These are phyloP conservation scores for Eupithecia dodoneata DNA, from an alignment of 2,888 invertebrate species.

Conservation along the genomic window DNA sequence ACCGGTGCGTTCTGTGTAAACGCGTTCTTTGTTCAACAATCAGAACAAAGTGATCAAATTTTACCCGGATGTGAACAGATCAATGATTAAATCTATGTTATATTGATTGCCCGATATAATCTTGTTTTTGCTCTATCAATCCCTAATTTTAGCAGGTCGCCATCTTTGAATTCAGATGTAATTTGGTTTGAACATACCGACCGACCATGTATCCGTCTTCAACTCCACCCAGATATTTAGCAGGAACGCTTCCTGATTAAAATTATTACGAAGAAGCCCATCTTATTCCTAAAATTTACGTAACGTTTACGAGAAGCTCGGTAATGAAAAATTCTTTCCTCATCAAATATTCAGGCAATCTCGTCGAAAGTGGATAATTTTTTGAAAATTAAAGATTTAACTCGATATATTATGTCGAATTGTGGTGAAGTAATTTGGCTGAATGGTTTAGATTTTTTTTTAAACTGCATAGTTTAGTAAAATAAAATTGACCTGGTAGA, in stretches of 20 bases:
- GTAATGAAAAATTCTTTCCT: conserved; percentile 19
- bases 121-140: background rate
- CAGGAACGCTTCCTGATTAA: conserved; percentile 39
- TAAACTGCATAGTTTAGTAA: too few species aligned
- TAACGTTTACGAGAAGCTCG: conserved; percentile 13
- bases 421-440: background rate
- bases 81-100: background rate
- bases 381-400: conserved; percentile 9
- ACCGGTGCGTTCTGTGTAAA: background rate
- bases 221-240: conserved; percentile 44
- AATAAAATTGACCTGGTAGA: too few species aligned
- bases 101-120: background rate
- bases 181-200: background rate
- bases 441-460: background rate
- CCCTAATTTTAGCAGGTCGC: background rate
- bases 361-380: conserved; percentile 5
- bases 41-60: background rate
- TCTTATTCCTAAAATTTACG: conserved; percentile 2
- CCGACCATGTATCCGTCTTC: conserved; percentile 39
- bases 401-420: background rate
- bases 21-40: background rate
- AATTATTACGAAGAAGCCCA: conserved; percentile 9
- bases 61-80: background rate
- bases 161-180: background rate
- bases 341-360: conserved; percentile 10